phyloP scores from a whole-genome alignment of 2,797 vertebrate genomes.

The Lagorchestes hirsutus region DNA sequence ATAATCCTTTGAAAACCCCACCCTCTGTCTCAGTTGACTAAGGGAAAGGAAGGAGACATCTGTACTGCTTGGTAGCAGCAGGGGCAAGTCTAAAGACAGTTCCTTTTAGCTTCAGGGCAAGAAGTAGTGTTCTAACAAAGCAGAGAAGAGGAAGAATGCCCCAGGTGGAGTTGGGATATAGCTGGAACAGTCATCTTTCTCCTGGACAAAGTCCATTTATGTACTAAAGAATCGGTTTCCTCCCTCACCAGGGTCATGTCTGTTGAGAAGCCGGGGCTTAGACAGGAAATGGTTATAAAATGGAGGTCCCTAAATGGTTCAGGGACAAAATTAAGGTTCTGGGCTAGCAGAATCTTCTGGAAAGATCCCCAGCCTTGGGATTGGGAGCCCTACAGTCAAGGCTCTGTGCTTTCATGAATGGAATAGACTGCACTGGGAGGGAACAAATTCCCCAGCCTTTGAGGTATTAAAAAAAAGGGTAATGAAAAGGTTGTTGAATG shows the following conservation, averaged over 20 bases:
- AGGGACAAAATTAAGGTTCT: rapidly evolving
- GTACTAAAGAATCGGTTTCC: background rate
- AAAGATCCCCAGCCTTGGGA: background rate
- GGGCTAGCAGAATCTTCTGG: background rate
- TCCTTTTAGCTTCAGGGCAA: background rate
- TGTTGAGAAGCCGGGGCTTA: background rate
- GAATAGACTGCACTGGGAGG: background rate
- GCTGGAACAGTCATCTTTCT: background rate
- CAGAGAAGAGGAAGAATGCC: background rate
- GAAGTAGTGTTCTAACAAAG: background rate
- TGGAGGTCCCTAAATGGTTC: background rate
- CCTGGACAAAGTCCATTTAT: background rate
- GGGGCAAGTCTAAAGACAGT: background rate
- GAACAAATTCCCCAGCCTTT: background rate
- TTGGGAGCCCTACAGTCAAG: background rate
- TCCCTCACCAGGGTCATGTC: background rate
- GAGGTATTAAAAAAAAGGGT: background rate
- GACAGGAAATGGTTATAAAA: background rate
- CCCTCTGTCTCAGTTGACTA: background rate
- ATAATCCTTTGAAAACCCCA: background rate
- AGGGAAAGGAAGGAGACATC: background rate
- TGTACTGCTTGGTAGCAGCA: background rate
- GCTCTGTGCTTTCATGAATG: background rate
- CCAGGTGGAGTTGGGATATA: background rate
- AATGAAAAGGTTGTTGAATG: background rate